These are phyloP conservation scores for Paralichthys olivaceus DNA, from an alignment of 2,113 vertebrate species.

Conservation along the genomic window DNA sequence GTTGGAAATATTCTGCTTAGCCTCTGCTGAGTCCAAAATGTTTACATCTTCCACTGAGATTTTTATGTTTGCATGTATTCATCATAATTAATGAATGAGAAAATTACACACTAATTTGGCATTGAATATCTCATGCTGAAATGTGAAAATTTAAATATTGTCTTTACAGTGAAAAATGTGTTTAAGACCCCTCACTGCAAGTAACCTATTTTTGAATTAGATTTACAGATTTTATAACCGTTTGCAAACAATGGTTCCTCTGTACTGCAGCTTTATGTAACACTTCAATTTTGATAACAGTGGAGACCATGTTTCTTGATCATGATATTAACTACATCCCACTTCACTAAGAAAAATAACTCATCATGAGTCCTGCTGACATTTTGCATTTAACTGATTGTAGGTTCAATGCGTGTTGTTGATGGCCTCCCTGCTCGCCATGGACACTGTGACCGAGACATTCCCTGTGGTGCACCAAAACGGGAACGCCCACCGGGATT, in stretches of 20 bases:
- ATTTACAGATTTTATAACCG: conserved; percentile 58
- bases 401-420: conserved; percentile 44
- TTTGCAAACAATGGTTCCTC: conserved; percentile 37
- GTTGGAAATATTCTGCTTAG: not conserved
- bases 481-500: conserved; percentile 71
- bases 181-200: not conserved
- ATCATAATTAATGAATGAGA: not conserved
- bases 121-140: no score
- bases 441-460: conserved; percentile 74
- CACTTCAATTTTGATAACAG: conserved; percentile 33
- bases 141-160: not conserved
- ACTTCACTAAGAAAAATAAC: not conserved
- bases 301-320: conserved; percentile 17
- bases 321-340: conserved; percentile 19
- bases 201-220: conserved; percentile 44
- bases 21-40: not conserved
- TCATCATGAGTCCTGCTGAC: conserved; percentile 3
- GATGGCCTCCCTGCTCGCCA: conserved; percentile 61
- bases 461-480: conserved; percentile 84
- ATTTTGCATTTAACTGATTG: conserved; percentile 5
- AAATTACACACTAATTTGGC: no score
- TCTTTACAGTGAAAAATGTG: not conserved
- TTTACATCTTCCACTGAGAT: not conserved
- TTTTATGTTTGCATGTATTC: not conserved
- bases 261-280: conserved; percentile 59